Conservation (phyloP, 1,140 invertebrate genomes). For the Bombus pascuorum region DNA sequence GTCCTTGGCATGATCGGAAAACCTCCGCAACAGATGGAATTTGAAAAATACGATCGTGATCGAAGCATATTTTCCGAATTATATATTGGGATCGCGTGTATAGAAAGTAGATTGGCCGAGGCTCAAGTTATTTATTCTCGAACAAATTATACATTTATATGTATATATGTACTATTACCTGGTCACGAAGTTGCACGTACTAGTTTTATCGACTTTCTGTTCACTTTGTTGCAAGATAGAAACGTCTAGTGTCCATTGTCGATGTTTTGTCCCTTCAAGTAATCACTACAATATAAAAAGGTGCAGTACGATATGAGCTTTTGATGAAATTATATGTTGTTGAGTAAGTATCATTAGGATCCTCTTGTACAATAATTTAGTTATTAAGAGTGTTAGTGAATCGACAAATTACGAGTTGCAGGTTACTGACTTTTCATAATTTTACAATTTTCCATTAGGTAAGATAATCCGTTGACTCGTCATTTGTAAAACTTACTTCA, state of each 20-base stretch:
- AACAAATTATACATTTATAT: not conserved
- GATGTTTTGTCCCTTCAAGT: not conserved
- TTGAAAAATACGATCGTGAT: not conserved
- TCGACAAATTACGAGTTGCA: too few relatives aligned
- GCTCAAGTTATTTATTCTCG: not conserved
- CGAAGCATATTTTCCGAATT: constrained; percentile 9
- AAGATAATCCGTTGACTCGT: too few relatives aligned
- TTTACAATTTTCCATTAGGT: too few relatives aligned
- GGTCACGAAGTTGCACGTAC: not conserved
- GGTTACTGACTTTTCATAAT: too few relatives aligned
- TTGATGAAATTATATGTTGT: not conserved
- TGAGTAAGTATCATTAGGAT: too few relatives aligned
- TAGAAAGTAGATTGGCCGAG: not conserved
- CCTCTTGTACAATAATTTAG: too few relatives aligned
- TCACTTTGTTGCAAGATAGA: not conserved
- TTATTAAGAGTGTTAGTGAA: too few relatives aligned
- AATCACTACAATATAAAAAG: not conserved
- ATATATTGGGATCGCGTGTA: not conserved
- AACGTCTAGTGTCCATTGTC: not conserved
- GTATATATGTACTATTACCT: not conserved
- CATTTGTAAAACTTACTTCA: too few relatives aligned
- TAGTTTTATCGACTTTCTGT: not conserved
- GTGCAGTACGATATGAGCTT: too few relatives aligned
- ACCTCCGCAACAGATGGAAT: not conserved
- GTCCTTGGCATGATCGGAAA: not conserved